Evolutionary conservation across 1,140 invertebrate species (phyloP).

Genomic region (Meloidogyne hapla): DNA sequence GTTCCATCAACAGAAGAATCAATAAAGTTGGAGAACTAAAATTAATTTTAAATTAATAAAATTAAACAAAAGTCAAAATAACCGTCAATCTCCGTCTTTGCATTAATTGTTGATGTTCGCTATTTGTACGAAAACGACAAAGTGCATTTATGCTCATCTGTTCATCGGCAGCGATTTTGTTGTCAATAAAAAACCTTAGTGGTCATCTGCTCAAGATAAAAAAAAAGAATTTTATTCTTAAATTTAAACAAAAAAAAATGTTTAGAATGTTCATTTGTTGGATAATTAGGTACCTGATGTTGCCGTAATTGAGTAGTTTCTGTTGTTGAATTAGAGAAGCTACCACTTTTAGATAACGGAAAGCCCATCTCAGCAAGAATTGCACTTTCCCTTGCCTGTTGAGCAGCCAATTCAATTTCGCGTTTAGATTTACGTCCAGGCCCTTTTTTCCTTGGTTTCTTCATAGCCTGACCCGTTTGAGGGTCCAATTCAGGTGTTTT

Average conservation of each 20-base stretch:
- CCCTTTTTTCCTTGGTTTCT: constrained; percentile 33
- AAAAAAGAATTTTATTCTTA: too few species aligned
- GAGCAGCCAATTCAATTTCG: neutral
- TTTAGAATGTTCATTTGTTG: too few species aligned
- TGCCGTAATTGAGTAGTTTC: neutral
- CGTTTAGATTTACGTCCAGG: constrained; percentile 18
- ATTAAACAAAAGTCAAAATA: neutral
- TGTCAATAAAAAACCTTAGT: neutral
- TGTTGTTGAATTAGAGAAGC: neutral
- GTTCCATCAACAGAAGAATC: neutral
- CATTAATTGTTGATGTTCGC: neutral
- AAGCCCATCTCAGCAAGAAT: neutral
- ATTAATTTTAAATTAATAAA: neutral
- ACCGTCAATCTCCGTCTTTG: neutral
- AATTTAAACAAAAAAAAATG: neutral
- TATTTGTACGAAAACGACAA: constrained; percentile 5
- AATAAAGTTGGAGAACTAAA: neutral
- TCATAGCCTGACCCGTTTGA: constrained; percentile 27
- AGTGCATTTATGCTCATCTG: neutral
- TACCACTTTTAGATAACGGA: neutral
- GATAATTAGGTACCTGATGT: neutral
- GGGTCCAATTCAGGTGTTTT: constrained; percentile 35
- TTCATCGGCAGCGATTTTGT: neutral
- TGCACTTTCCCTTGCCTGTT: neutral
- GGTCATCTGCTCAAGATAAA: neutral